Evolutionary conservation across 2,113 vertebrate genomes (phyloP).

Genomic region (Parotia lawesii): DNA sequence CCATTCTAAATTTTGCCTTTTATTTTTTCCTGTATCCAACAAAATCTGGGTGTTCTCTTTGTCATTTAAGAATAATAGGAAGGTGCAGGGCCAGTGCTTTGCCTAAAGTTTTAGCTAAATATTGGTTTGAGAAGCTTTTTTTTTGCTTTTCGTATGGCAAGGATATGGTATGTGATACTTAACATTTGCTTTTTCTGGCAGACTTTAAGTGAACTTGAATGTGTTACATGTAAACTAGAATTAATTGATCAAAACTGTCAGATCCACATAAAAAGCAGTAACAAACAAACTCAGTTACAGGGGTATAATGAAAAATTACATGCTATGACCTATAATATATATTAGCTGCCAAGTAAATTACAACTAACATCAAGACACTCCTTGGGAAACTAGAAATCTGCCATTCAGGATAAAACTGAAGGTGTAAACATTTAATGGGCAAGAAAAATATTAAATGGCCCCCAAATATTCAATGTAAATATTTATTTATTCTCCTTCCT

Average conservation of each 20-base stretch:
- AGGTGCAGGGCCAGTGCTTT: not conserved
- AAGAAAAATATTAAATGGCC: not conserved
- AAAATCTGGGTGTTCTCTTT: not conserved
- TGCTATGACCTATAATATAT: not conserved
- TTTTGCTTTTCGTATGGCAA: not conserved
- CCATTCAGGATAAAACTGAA: not conserved
- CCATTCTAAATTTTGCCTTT: not conserved
- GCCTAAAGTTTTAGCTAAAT: not conserved
- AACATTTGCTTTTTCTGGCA: not conserved
- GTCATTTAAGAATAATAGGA: not conserved
- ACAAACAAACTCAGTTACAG: not conserved
- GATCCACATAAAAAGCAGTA: not conserved
- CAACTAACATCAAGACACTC: not conserved
- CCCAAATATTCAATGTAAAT: not conserved
- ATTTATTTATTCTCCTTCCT: not conserved
- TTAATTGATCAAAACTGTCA: not conserved
- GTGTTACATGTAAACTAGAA: not conserved
- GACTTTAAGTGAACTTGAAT: not conserved
- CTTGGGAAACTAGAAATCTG: not conserved
- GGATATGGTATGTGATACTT: not conserved
- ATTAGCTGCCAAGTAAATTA: not conserved
- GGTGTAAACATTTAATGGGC: not conserved
- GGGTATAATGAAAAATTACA: not conserved
- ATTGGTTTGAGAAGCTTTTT: not conserved
- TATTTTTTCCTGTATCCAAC: not conserved